Evolutionary conservation across 1,140 invertebrate species (phyloP).

Genomic region (Trissolcus basalis): DNA sequence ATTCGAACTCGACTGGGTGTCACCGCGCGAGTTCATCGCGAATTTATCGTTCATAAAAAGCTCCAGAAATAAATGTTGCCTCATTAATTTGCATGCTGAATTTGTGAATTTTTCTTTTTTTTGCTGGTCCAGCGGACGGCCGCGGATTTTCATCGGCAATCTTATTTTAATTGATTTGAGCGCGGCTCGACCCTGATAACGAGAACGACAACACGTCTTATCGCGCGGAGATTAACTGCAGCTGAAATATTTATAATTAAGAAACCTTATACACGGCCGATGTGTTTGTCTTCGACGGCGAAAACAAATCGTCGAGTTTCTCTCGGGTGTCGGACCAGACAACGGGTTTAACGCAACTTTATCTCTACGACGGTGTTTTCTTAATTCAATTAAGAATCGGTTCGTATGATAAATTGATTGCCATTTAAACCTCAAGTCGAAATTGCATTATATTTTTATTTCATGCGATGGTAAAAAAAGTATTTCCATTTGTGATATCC

Average conservation of each 20-base stretch:
- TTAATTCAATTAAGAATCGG: slow-evolving; percentile 9
- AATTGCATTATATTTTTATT: too few relatives aligned
- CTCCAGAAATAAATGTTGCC: slow-evolving; percentile 25
- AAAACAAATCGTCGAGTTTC: not conserved
- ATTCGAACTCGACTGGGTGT: slow-evolving; percentile 23
- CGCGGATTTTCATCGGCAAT: too few relatives aligned
- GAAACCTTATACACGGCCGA: not conserved
- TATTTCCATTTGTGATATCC: too few relatives aligned
- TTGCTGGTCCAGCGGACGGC: too few relatives aligned
- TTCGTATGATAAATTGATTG: slow-evolving; percentile 1
- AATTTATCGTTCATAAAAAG: slow-evolving; percentile 27
- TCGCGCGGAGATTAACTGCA: not conserved
- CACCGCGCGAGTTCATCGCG: slow-evolving; percentile 38
- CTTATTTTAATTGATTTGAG: not conserved
- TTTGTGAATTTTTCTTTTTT: too few relatives aligned
- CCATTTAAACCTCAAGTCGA: too few relatives aligned
- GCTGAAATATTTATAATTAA: slow-evolving; percentile 10
- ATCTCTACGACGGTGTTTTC: not conserved
- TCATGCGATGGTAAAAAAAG: too few relatives aligned
- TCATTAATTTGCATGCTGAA: slow-evolving; percentile 24
- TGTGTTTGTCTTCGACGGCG: not conserved
- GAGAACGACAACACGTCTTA: too few relatives aligned
- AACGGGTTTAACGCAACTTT: not conserved
- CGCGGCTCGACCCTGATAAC: not conserved
- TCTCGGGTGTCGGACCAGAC: not conserved